Percentiles rank a stretch among this genome's conserved stretches.
phyloP scores from a whole-genome alignment of 2,113 vertebrate genomes.

The Hypocryptadius cinnamomeus region DNA sequence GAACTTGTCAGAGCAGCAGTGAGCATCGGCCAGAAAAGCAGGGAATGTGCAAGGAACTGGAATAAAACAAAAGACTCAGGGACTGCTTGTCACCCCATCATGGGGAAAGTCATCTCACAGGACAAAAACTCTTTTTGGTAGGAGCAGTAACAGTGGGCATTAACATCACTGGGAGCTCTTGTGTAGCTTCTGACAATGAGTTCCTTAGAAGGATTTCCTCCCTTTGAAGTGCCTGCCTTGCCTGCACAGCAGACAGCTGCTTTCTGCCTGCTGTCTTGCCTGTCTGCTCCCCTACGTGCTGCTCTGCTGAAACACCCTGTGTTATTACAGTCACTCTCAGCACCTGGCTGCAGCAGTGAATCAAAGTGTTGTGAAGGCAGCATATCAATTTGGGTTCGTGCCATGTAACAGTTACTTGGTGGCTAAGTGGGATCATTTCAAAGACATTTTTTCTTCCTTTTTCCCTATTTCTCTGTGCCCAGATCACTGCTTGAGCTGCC shows the following conservation, averaged over 20 bases:
- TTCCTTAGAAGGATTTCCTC: conserved; percentile 11
- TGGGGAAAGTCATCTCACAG: not conserved
- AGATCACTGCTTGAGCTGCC: conserved; percentile 26
- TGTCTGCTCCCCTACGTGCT: conserved; percentile 19
- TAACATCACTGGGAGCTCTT: not conserved
- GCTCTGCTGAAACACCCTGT: conserved; percentile 27
- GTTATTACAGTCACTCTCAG: conserved; percentile 41
- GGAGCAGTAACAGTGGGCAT: not conserved
- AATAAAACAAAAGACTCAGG: not conserved
- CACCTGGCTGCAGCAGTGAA: conserved; percentile 45
- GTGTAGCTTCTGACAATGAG: not conserved
- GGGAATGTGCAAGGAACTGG: not conserved
- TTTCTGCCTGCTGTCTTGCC: conserved; percentile 18
- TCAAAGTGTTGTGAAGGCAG: conserved; percentile 50
- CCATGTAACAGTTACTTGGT: conserved; percentile 11
- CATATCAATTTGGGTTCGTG: conserved; percentile 38
- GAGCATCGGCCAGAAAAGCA: not conserved
- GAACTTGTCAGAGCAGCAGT: not conserved
- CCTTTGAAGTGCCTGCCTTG: conserved; percentile 27
- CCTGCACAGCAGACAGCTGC: conserved; percentile 1
- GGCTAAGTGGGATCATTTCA: conserved; percentile 51
- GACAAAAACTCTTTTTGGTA: not conserved
- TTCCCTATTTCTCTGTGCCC: not conserved
- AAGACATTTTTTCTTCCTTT: conserved; percentile 9
- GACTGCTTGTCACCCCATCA: not conserved